phyloP scores from a whole-genome alignment of 2,888 invertebrate species.

The Drosophila mulleri region DNA sequence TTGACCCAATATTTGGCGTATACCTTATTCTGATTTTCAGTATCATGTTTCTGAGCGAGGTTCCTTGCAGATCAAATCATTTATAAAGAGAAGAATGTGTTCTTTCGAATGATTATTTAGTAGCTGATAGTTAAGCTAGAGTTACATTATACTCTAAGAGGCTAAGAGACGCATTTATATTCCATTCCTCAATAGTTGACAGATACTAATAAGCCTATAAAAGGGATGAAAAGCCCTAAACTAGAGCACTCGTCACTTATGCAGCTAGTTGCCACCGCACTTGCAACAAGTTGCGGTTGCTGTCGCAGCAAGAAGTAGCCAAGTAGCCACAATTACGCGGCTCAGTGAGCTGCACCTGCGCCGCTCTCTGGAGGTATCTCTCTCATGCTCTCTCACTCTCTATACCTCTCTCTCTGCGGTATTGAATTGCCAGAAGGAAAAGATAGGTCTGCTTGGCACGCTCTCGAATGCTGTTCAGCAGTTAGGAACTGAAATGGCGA shows the following conservation, averaged over 20 bases:
- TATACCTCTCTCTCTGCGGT: neutral
- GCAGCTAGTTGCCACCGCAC: conserved; percentile 4
- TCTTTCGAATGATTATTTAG: no score
- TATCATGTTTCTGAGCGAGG: no score
- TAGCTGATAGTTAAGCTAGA: no score
- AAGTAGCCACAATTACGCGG: conserved; percentile 50
- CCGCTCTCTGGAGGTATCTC: neutral
- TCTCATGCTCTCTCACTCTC: neutral
- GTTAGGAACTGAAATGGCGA: neutral
- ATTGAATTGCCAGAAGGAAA: conserved; percentile 23
- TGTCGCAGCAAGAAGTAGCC: neutral
- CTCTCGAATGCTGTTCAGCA: neutral
- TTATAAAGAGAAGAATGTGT: no score
- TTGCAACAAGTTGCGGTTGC: conserved; percentile 36
- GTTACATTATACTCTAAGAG: no score
- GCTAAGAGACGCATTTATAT: no score
- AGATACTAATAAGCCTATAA: neutral
- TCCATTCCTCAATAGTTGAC: neutral
- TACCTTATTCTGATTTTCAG: no score
- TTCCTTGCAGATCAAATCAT: no score
- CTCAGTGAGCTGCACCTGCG: conserved; percentile 50
- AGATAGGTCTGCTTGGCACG: neutral
- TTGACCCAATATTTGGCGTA: no score
- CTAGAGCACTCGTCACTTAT: neutral
- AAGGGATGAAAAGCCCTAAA: neutral